These are phyloP conservation scores for Amorpha juglandis DNA, from an alignment of 2,888 invertebrate species.

Conservation along the genomic window DNA sequence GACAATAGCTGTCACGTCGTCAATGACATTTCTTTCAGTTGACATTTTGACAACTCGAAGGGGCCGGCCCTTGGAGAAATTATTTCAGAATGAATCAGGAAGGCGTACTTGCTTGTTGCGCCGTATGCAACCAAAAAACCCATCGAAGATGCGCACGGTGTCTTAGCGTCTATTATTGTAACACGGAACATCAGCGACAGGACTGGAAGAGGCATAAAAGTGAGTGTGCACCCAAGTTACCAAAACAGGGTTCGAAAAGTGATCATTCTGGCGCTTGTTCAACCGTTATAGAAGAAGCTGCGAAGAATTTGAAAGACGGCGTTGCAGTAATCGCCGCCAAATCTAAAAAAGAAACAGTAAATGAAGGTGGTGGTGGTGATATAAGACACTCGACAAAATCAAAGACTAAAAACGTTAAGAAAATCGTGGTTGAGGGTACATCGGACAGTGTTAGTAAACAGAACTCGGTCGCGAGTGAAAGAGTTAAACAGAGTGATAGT, in stretches of 20 bases:
- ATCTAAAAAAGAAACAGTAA: constrained; percentile 41
- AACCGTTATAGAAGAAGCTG: constrained; percentile 51
- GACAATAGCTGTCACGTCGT: constrained; percentile 41
- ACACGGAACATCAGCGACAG: constrained; percentile 90
- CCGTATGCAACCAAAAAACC: constrained; percentile 86
- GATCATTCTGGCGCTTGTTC: constrained; percentile 57
- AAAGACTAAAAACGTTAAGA: constrained; percentile 58
- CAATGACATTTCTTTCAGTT: constrained; percentile 55
- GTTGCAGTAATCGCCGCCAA: constrained; percentile 35
- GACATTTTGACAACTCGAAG: constrained; percentile 47
- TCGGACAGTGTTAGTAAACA: constrained; percentile 61
- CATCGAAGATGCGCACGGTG: constrained; percentile 90
- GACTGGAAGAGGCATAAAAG: constrained; percentile 92
- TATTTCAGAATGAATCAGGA: constrained; percentile 80
- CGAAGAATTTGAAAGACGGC: constrained; percentile 52
- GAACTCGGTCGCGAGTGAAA: constrained; percentile 48
- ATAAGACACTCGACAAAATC: constrained; percentile 59
- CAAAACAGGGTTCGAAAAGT: constrained; percentile 61
- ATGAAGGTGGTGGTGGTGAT: constrained; percentile 51
- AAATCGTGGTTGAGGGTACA: constrained; percentile 62
- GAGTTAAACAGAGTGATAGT: constrained; percentile 50
- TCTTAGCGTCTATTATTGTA: constrained; percentile 90
- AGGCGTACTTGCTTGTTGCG: constrained; percentile 79
- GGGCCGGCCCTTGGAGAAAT: constrained; percentile 63
- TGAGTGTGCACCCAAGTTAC: constrained; percentile 80